Percentiles rank a stretch among this genome's conserved stretches.
Evolutionary conservation across 2,888 invertebrate genomes (phyloP).

Genomic region (Drosophila conformis): DNA sequence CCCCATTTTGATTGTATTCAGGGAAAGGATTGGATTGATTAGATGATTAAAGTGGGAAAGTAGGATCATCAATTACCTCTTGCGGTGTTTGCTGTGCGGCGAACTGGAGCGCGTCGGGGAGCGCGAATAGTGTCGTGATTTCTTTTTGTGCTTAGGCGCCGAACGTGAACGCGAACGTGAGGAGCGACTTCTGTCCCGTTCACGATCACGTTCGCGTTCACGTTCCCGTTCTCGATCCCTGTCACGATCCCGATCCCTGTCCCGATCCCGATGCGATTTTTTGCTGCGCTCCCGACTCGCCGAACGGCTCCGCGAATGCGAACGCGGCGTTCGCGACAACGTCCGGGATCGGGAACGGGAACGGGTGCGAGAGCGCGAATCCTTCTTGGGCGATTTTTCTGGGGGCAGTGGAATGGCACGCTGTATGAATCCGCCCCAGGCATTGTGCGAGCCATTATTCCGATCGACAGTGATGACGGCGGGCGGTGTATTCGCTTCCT

Average conservation of each 20-base stretch:
- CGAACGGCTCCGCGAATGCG: conserved; percentile 71
- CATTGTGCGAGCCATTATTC: conserved; percentile 87
- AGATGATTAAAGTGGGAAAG: neutral
- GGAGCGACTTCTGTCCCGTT: conserved; percentile 65
- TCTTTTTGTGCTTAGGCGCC: conserved; percentile 82
- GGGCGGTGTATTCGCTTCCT: conserved; percentile 83
- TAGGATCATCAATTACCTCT: conserved; percentile 69
- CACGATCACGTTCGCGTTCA: conserved; percentile 33
- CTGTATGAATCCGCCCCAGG: conserved; percentile 89
- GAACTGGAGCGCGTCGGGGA: conserved; percentile 84
- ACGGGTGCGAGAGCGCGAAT: conserved; percentile 81
- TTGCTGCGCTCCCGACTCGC: conserved; percentile 75
- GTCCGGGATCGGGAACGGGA: conserved; percentile 77
- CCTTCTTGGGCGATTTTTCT: conserved; percentile 79
- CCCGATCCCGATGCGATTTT: conserved; percentile 70
- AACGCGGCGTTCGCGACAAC: conserved; percentile 81
- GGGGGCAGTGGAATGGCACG: conserved; percentile 84
- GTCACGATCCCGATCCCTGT: conserved; percentile 45
- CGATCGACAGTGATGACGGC: conserved; percentile 86
- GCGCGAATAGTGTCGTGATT: conserved; percentile 84
- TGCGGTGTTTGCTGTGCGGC: conserved; percentile 84
- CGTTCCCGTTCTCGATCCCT: conserved; percentile 46
- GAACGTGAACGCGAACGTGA: conserved; percentile 80
- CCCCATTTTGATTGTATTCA: neutral
- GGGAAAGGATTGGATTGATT: neutral